Conservation (phyloP, 35 echinoderm and acorn worm genomes). For the Holothuria glaberrima region DNA sequence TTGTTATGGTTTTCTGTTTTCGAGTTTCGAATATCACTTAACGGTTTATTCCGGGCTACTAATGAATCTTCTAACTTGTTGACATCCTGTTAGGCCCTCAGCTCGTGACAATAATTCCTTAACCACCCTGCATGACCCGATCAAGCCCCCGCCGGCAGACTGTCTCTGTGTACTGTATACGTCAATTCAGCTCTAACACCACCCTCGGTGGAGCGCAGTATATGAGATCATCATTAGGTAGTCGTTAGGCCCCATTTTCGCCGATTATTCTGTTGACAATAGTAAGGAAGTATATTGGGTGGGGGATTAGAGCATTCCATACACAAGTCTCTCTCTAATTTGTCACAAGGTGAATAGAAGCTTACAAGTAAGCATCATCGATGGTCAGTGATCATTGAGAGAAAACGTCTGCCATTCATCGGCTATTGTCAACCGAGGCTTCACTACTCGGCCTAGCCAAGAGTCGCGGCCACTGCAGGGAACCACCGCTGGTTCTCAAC, state of each 20-base stretch:
- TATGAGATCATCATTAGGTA: slow-evolving; percentile 21
- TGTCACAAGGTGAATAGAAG: slow-evolving; percentile 21
- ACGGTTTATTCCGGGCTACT: no score
- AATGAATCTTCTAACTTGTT: no score
- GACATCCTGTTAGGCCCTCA: no score
- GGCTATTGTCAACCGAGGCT: slow-evolving; percentile 5
- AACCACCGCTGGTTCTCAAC: slow-evolving; percentile 24
- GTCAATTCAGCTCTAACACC: background rate
- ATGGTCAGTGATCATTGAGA: background rate
- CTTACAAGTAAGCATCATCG: slow-evolving; percentile 17
- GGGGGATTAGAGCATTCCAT: slow-evolving; percentile 19
- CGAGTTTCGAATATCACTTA: no score
- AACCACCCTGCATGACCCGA: no score
- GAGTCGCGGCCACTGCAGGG: slow-evolving; percentile 10
- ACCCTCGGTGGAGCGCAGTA: background rate
- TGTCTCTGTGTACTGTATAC: background rate
- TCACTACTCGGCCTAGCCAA: background rate
- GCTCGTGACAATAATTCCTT: no score
- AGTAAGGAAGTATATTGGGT: slow-evolving; percentile 40
- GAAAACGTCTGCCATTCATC: background rate
- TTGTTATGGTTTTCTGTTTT: no score
- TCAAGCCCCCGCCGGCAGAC: background rate
- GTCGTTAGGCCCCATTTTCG: slow-evolving; percentile 7
- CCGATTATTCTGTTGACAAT: slow-evolving; percentile 31
- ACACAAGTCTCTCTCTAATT: slow-evolving; percentile 14